These are phyloP conservation scores for Leptinotarsa defecta DNA, from an alignment of 1,140 invertebrate species.

Conservation along the genomic window DNA sequence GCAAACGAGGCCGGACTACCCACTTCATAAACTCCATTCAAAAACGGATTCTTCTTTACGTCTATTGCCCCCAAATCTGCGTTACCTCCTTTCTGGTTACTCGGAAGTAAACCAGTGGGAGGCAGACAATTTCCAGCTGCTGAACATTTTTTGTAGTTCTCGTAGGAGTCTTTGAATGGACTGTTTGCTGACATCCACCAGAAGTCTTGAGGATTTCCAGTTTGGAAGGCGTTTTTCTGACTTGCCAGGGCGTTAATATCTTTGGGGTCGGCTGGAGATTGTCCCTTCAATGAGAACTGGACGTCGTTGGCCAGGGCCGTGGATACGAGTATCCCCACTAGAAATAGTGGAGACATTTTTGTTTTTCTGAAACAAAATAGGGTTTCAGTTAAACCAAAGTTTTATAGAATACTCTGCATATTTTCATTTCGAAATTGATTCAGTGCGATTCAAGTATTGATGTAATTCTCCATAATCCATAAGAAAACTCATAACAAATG, in stretches of 20 bases:
- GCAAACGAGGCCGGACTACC: constrained; percentile 15
- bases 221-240: constrained; percentile 11
- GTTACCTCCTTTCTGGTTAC: constrained; percentile 31
- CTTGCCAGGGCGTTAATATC: constrained; percentile 39
- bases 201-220: constrained; percentile 34
- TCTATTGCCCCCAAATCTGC: constrained; percentile 39
- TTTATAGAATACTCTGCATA: no score
- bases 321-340: constrained; percentile 49
- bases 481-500: no score
- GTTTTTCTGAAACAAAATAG: not conserved
- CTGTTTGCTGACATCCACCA: constrained; percentile 63
- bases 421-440: no score
- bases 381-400: no score
- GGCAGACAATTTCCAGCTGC: constrained; percentile 37
- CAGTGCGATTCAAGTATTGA: no score
- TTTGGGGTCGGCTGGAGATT: constrained; percentile 37
- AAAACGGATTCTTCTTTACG: constrained; percentile 51
- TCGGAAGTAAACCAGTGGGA: constrained; percentile 23
- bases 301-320: constrained; percentile 40
- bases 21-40: constrained; percentile 38
- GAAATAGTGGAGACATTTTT: constrained; percentile 47
- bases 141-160: constrained; percentile 51
- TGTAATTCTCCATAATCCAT: no score
- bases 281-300: constrained; percentile 39
- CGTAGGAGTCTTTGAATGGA: constrained; percentile 58